Evolutionary conservation across 2,888 invertebrate species (phyloP), one percentile per base, ranked within the genome.

Genomic region (Lepidochitona cinerea): DNA sequence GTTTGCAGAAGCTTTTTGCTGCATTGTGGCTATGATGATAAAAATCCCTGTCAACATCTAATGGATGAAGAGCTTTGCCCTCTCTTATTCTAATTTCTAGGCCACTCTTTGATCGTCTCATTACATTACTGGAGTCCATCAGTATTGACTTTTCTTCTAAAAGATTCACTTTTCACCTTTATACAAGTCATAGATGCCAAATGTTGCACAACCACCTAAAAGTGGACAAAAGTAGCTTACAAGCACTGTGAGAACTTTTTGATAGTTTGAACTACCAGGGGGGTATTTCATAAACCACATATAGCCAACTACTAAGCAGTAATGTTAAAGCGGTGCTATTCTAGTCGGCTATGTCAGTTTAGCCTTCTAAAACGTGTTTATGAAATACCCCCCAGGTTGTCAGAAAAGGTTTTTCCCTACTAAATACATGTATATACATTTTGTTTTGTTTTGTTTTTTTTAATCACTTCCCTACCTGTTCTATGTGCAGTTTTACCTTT

Each of bases 1-100:
- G 70, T 29, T 65, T 32, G 37, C 73, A 75, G 65, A 75, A 75
- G 18, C 49, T 18, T 29, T 76, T 71, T 14, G 65, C 14, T 18
- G 75, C 71, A 0, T 76, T 76, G 36, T 76, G 76, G 9, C 70
- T 41, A 49, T 76, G 76, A 53, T 76, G 76, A 33, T 71, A 71
- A 12, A 71, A 54, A 41, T 76, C 71, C 4, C 72, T 75, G 37
- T 76, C 75, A 23, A 76, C 53, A 74, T 76, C 75, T 7, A 76
- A 68, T 1, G 75, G 37, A n/a, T 76, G 76, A 7, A 59, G 71
- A 6, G 74, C 75, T 29, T 36, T 49, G 14, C 29, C 23, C 14
- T 41, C 59, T 14, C 71, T 36, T 5, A 76, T 71, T 33, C 33
- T 32, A 14, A 37, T 54, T 64, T 76, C 76, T 32, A 76, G 14